A percentile compares a stretch with the other conserved stretches of the same genome.
These are phyloP conservation scores for Edolisoma coerulescens DNA, from an alignment of 2,113 vertebrate genomes.

Conservation along the genomic window DNA sequence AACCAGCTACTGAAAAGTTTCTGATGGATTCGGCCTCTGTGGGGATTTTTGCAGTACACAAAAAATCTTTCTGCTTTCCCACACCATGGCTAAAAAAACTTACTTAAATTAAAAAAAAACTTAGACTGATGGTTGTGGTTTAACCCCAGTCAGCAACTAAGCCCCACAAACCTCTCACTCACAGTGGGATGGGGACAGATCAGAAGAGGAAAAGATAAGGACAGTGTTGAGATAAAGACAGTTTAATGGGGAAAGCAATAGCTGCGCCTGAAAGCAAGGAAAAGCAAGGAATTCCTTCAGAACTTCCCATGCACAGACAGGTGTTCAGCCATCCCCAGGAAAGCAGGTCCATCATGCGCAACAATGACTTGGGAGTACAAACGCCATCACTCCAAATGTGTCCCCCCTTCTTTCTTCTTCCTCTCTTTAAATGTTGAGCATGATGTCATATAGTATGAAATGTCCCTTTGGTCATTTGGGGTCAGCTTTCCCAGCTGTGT, in stretches of 20 bases:
- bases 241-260: neutral
- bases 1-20: neutral
- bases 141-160: neutral
- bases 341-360: neutral
- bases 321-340: neutral
- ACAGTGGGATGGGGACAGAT: neutral
- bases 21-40: neutral
- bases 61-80: conserved; percentile 16
- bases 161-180: neutral
- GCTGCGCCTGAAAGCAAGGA: fast-evolving
- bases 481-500: neutral
- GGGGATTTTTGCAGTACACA: neutral
- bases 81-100: neutral
- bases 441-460: neutral
- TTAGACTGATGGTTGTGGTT: neutral
- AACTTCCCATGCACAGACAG: neutral
- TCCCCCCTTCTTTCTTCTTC: neutral
- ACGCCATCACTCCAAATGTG: fast-evolving
- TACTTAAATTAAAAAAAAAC: conserved; percentile 21
- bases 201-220: neutral
- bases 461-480: too few species aligned
- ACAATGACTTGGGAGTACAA: neutral
- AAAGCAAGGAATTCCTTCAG: neutral
- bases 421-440: neutral
- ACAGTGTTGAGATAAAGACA: neutral